phyloP scores from a whole-genome alignment of 2,113 vertebrate species.

The Pituophis catenifer region DNA sequence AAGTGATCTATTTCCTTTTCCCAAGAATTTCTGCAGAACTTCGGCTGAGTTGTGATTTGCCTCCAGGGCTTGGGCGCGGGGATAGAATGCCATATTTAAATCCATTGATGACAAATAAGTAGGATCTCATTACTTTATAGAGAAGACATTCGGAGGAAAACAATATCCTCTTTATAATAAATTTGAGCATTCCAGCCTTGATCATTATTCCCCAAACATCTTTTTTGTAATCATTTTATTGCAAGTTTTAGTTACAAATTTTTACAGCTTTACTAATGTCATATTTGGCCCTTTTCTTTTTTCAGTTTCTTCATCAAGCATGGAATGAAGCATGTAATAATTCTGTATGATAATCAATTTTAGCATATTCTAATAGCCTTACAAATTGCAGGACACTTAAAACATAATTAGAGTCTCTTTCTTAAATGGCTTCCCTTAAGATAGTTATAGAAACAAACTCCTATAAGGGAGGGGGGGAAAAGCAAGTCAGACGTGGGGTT shows the following conservation, averaged over 20 bases:
- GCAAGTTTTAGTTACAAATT: background rate
- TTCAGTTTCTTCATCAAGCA: background rate
- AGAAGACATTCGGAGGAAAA: background rate
- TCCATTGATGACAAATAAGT: background rate
- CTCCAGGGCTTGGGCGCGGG: background rate
- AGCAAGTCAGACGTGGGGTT: background rate
- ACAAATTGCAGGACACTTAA: background rate
- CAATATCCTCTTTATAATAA: background rate
- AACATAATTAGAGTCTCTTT: background rate
- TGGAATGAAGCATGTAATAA: background rate
- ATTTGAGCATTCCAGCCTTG: background rate
- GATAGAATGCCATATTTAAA: background rate
- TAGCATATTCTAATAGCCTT: background rate
- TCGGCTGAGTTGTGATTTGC: background rate
- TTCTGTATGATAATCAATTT: background rate
- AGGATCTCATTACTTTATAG: background rate
- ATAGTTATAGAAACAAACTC: background rate
- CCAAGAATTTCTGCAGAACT: background rate
- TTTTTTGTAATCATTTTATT: background rate
- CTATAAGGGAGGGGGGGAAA: background rate
- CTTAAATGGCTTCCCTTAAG: background rate
- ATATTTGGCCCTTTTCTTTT: background rate
- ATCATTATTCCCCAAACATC: background rate
- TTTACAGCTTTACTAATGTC: background rate
- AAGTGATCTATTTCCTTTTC: background rate